phyloP scores from a whole-genome alignment of 1,140 invertebrate genomes.

The Chionoecetes opilio region DNA sequence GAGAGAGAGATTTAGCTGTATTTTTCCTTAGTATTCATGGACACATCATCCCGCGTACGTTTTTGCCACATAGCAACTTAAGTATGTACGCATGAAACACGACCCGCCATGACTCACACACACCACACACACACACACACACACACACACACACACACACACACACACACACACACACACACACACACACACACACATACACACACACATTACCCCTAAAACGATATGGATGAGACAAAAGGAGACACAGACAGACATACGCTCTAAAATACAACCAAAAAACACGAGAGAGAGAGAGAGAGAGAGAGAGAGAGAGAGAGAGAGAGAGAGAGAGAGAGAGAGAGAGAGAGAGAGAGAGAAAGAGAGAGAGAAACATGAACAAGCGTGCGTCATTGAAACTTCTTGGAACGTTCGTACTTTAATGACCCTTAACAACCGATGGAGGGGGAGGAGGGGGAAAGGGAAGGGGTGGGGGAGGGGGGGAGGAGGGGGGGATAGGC shows the following conservation, averaged over 20 bases:
- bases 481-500: neutral
- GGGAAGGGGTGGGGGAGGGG: neutral
- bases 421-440: neutral
- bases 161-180: neutral
- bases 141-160: too few relatives aligned
- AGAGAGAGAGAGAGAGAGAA: slow-evolving; percentile 13
- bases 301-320: slow-evolving; percentile 2
- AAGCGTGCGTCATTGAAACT: neutral
- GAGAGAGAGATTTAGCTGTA: neutral
- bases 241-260: neutral
- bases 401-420: neutral
- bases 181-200: neutral
- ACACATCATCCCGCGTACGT: neutral
- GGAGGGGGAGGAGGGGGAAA: neutral
- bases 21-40: neutral
- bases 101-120: neutral
- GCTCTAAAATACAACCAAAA: neutral
- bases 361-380: neutral
- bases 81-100: neutral
- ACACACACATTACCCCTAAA: neutral
- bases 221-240: neutral
- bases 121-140: too few relatives aligned
- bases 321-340: slow-evolving; percentile 23
- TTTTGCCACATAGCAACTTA: neutral
- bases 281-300: neutral